Evolutionary conservation across 2,113 vertebrate genomes (phyloP).

Genomic region (Excalfactoria chinensis): DNA sequence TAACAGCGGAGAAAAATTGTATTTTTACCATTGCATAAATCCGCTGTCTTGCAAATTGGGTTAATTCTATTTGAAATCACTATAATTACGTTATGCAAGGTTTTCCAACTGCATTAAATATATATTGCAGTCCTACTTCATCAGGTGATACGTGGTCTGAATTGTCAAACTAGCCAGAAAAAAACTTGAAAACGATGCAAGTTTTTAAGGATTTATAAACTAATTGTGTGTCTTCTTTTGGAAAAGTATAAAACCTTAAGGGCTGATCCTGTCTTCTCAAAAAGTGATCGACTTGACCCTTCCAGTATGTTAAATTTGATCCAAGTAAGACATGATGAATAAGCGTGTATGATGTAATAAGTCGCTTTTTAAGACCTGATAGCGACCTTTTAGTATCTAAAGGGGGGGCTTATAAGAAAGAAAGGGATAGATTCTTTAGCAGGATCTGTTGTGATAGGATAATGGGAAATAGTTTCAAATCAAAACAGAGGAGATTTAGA

Average conservation of each 20-base stretch:
- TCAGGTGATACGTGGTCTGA: background rate
- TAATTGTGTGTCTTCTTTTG: accelerated
- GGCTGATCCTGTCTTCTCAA: background rate
- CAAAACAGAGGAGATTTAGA: background rate
- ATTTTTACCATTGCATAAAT: slow-evolving; percentile 11
- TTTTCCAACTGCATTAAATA: background rate
- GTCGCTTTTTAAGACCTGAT: background rate
- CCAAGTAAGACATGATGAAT: background rate
- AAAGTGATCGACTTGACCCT: background rate
- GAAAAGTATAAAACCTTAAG: background rate
- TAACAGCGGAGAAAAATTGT: background rate
- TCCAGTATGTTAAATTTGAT: background rate
- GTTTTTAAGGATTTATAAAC: background rate
- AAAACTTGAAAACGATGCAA: background rate
- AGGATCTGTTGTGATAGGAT: background rate
- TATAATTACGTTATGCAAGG: background rate
- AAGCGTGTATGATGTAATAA: background rate
- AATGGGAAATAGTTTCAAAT: background rate
- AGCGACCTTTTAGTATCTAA: background rate
- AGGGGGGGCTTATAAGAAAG: background rate
- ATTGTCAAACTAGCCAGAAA: background rate
- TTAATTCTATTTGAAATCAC: slow-evolving; percentile 18
- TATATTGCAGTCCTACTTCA: background rate
- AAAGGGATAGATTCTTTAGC: background rate
- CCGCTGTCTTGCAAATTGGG: background rate